Evolutionary conservation across 2,888 invertebrate species (phyloP).

Genomic region (Tenthredo livida): DNA sequence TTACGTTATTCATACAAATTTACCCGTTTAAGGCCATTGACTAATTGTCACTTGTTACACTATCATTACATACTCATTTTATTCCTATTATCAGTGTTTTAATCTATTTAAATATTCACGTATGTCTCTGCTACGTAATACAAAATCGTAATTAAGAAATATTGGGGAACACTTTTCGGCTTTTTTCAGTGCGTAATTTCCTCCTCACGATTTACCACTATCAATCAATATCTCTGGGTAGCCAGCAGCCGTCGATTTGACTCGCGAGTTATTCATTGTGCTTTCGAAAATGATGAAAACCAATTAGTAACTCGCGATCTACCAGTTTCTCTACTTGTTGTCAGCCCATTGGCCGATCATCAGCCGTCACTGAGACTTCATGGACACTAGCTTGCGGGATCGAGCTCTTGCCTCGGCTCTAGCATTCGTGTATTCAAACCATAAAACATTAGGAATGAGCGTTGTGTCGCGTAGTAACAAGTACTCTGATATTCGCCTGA

Average conservation of each 20-base stretch:
- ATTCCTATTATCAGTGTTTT: neutral
- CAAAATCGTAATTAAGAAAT: constrained; percentile 25
- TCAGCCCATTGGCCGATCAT: constrained; percentile 76
- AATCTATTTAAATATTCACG: neutral
- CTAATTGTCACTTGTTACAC: constrained; percentile 51
- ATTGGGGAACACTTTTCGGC: constrained; percentile 38
- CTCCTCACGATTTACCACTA: neutral
- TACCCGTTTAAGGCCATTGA: constrained; percentile 49
- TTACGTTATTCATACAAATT: constrained; percentile 21
- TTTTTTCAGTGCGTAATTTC: neutral
- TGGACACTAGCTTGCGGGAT: constrained; percentile 88
- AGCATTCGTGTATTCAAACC: constrained; percentile 96
- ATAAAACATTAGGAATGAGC: constrained; percentile 93
- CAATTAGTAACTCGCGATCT: neutral
- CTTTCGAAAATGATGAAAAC: neutral
- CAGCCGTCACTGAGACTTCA: constrained; percentile 91
- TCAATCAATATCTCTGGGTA: neutral
- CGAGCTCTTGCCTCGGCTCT: constrained; percentile 90
- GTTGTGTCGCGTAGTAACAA: constrained; percentile 93
- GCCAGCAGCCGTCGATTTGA: constrained; percentile 16
- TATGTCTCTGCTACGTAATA: neutral
- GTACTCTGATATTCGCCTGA: constrained; percentile 91
- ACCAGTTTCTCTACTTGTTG: constrained; percentile 62
- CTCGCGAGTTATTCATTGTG: neutral
- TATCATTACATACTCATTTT: neutral